These are phyloP conservation scores for Polietes domitor DNA, from an alignment of 2,888 invertebrate genomes.

Conservation along the genomic window DNA sequence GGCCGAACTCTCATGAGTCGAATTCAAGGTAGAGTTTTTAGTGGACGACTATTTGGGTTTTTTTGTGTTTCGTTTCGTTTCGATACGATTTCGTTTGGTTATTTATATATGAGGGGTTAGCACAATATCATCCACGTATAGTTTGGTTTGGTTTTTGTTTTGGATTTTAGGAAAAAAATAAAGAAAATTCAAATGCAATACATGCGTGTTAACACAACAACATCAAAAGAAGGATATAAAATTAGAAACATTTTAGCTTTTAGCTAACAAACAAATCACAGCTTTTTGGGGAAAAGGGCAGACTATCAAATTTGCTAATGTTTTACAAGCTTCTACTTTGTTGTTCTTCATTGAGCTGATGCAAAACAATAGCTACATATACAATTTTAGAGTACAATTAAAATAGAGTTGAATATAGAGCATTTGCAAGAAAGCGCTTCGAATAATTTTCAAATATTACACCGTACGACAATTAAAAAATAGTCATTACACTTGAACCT, in stretches of 20 bases:
- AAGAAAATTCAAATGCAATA: conserved; percentile 57
- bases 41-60: conserved; percentile 50
- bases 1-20: conserved; percentile 50
- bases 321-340: too few species aligned
- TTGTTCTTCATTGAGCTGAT: too few species aligned
- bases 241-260: conserved; percentile 19
- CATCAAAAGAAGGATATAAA: conserved; percentile 33
- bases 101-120: conserved; percentile 49
- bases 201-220: conserved; percentile 65
- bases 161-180: conserved; percentile 45
- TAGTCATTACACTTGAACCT: too few species aligned
- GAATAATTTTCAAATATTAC: too few species aligned
- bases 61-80: conserved; percentile 31
- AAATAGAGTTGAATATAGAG: too few species aligned
- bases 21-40: conserved; percentile 61
- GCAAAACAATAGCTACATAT: too few species aligned
- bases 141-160: conserved; percentile 20
- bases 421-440: too few species aligned
- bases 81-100: conserved; percentile 7
- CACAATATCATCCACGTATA: conserved; percentile 54
- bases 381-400: too few species aligned
- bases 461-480: too few species aligned
- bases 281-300: conserved; percentile 9
- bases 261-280: conserved; percentile 40
- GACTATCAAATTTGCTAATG: neutral